Conservation (phyloP, 2,113 vertebrate species). For the Peromyscus polionotus region DNA sequence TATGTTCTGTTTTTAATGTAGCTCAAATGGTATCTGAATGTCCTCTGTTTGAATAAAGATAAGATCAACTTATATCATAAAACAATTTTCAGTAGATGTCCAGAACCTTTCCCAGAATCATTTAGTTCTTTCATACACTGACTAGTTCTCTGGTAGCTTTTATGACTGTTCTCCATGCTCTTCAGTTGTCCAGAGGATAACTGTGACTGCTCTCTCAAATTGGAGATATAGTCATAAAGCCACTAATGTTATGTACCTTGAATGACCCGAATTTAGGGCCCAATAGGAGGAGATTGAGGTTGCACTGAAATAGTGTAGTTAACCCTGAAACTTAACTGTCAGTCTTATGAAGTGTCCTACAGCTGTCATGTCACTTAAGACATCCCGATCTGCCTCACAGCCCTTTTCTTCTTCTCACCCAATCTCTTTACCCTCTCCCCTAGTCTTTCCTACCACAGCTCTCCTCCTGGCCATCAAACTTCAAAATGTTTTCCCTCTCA, state of each 20-base stretch:
- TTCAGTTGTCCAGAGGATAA: not conserved
- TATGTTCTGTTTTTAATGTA: slow-evolving; percentile 6
- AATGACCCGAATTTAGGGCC: not conserved
- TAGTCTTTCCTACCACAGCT: not conserved
- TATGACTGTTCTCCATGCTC: not conserved
- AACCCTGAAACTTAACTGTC: not conserved
- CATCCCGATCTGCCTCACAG: not conserved
- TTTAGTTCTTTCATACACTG: not conserved
- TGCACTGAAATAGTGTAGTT: not conserved
- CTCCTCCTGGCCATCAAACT: not conserved
- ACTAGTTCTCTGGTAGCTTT: not conserved
- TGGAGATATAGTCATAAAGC: not conserved
- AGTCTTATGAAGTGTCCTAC: not conserved
- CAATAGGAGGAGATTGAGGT: not conserved
- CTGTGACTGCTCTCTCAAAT: not conserved
- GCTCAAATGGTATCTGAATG: not conserved
- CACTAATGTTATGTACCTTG: not conserved
- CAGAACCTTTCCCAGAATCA: not conserved
- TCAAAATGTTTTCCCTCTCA: not conserved
- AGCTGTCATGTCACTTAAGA: not conserved
- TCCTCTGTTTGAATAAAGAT: not conserved
- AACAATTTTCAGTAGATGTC: not conserved
- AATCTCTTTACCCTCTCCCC: not conserved
- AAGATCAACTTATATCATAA: not conserved
- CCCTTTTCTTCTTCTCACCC: not conserved